These are phyloP conservation scores for Hydra vulgaris DNA, from an alignment of 30 jellyfish, hydroid and myxozoan species.

Conservation along the genomic window DNA sequence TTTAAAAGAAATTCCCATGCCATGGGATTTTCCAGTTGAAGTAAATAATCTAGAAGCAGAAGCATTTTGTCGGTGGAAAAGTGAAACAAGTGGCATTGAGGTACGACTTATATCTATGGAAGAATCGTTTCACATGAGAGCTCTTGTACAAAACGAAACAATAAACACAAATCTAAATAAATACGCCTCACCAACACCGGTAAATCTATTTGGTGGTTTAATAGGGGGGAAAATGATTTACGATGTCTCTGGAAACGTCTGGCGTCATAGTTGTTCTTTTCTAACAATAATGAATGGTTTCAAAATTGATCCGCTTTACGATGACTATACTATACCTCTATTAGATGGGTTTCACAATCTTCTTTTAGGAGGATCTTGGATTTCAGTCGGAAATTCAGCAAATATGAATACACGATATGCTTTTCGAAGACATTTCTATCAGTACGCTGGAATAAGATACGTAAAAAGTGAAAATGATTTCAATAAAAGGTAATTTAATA, in stretches of 20 bases:
- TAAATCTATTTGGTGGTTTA: slow-evolving; percentile 16
- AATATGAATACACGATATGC: slow-evolving; percentile 27
- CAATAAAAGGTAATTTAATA: slow-evolving; percentile 11
- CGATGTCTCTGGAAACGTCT: slow-evolving; percentile 26
- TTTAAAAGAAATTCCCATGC: slow-evolving; percentile 28
- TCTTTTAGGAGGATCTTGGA: slow-evolving; percentile 29
- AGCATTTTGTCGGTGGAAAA: slow-evolving; percentile 26
- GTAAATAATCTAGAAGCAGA: slow-evolving; percentile 24
- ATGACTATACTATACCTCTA: slow-evolving; percentile 21
- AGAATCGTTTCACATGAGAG: slow-evolving; percentile 28
- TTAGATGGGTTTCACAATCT: slow-evolving; percentile 28
- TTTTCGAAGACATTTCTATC: slow-evolving; percentile 22
- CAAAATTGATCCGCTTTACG: slow-evolving; percentile 14
- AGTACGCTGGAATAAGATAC: slow-evolving; percentile 27
- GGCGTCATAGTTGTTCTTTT: slow-evolving; percentile 26
- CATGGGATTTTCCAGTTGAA: slow-evolving; percentile 39
- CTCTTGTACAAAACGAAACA: slow-evolving; percentile 13
- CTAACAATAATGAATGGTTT: slow-evolving; percentile 21
- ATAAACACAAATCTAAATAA: slow-evolving; percentile 12
- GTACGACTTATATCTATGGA: slow-evolving; percentile 26
- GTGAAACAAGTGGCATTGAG: slow-evolving; percentile 2
- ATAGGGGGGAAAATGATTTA: slow-evolving; percentile 14
- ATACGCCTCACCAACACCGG: slow-evolving; percentile 33
- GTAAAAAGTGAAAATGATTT: slow-evolving; percentile 11
- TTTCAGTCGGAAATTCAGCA: slow-evolving; percentile 26